Evolutionary conservation across 2,113 vertebrate genomes (phyloP), one percentile per base, ranked within the genome.

Genomic region (Anolis sagrei): DNA sequence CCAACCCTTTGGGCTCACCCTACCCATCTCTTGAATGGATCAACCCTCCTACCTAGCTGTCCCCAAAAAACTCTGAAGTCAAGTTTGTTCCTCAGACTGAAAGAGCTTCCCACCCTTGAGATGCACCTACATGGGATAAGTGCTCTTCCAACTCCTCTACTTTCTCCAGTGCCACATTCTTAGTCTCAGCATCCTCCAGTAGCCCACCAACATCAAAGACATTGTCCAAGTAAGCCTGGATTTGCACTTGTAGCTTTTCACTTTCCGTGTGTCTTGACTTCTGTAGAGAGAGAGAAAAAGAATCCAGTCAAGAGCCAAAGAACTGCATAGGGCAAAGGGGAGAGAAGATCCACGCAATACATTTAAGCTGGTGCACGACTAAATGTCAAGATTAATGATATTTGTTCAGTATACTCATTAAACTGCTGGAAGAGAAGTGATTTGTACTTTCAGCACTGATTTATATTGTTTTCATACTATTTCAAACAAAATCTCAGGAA

Each of bases 61-160:
- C 39, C 48, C 48, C n/a, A 7, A 4, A 76, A n/a, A n/a, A 18
- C 39, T 76, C 74, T n/a, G 25, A 72, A 23, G 77, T 13, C 32
- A 72, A 70, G 51, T 18, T 58, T 58, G 11, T 13, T 18, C 14
- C 54, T 58, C 14, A 58, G 14, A 4, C 54, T 58, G 54, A 3
- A 34, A 77, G 68, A 29, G n/a, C 18, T 58, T 58, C 54, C 54
- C 54, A 58, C 11, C 39, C 51, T 29, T 27, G 64, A 3, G 5
- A 8, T 49, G 64, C 39, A 94, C 98, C 75, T 96, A 99, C 98
- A 0, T 99, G 98, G 83, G 98, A 99, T 92, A 99, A 96, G 75
- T 99, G 98, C 88, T 99, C 98, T 90, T 99, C 98, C 91, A 99
- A 96, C 89, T 99, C 98, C 75, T 99, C 98, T 94, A 99, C 98